These are phyloP conservation scores for Dinomys branickii DNA, from an alignment of 2,113 vertebrate species.

Conservation along the genomic window DNA sequence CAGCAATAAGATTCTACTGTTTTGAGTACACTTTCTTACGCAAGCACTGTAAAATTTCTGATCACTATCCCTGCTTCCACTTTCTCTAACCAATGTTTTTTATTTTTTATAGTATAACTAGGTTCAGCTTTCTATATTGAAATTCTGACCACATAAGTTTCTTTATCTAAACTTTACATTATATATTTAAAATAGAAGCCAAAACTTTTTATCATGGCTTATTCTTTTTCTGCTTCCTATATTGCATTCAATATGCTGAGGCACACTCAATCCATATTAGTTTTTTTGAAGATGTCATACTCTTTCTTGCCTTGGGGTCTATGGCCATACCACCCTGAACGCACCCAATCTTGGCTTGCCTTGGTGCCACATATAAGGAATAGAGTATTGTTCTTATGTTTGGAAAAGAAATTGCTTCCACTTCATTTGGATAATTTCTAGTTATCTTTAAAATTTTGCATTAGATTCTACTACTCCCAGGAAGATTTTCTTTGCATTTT, in stretches of 20 bases:
- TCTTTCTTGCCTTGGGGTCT: slow-evolving; percentile 2
- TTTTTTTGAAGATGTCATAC: background rate
- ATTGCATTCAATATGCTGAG: background rate
- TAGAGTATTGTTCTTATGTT: background rate
- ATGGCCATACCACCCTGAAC: too few species aligned
- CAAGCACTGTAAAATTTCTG: background rate
- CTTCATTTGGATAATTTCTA: slow-evolving; percentile 36
- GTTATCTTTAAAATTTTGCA: background rate
- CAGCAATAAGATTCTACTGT: background rate
- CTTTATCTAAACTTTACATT: slow-evolving; percentile 47
- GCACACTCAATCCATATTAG: background rate
- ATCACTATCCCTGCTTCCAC: background rate
- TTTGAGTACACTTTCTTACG: background rate
- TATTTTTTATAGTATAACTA: background rate
- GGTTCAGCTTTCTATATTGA: background rate
- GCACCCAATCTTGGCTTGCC: background rate
- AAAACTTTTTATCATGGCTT: background rate
- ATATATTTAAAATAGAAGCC: slow-evolving; percentile 7
- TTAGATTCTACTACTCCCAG: slow-evolving; percentile 1
- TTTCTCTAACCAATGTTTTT: background rate
- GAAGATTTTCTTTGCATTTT: slow-evolving; percentile 18
- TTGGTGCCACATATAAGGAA: background rate
- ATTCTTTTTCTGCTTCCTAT: background rate
- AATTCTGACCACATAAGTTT: background rate
- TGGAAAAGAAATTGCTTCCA: background rate